A percentile compares a stretch with the other conserved stretches of the same genome.
Conservation (phyloP, 2,113 vertebrate species). For the Nymphicus hollandicus region DNA sequence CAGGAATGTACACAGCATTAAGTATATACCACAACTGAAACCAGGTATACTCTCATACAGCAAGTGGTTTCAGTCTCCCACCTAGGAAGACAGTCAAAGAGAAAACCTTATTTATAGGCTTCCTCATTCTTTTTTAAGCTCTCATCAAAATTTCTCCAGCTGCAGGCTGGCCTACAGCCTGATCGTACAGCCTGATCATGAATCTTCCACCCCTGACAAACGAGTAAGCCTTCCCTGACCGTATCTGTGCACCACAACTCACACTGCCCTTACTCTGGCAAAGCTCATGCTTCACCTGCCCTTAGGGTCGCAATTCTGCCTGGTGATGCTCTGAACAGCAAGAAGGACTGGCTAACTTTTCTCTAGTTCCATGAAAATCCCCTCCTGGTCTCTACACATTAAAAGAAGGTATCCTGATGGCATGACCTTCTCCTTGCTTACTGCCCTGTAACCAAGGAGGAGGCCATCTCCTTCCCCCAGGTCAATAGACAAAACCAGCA, state of each 20-base stretch:
- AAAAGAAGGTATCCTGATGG: neutral
- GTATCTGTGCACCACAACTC: neutral
- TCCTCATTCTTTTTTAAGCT: neutral
- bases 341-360: neutral
- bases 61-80: neutral
- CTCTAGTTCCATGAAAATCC: neutral
- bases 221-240: neutral
- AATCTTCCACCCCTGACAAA: neutral
- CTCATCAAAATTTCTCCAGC: neutral
- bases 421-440: neutral
- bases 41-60: neutral
- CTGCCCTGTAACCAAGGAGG: neutral
- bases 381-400: neutral
- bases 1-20: neutral
- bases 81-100: neutral
- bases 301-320: neutral
- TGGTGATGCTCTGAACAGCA: neutral
- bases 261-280: fast-evolving
- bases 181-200: neutral
- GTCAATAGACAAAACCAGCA: neutral
- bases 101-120: neutral
- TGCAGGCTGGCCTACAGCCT: neutral
- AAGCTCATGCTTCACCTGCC: neutral
- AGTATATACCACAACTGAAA: neutral
- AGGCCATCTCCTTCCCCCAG: neutral